Evolutionary conservation across 2,888 invertebrate species (phyloP), one percentile per base, ranked within the genome.

Genomic region (Chrysolina oricalcia): DNA sequence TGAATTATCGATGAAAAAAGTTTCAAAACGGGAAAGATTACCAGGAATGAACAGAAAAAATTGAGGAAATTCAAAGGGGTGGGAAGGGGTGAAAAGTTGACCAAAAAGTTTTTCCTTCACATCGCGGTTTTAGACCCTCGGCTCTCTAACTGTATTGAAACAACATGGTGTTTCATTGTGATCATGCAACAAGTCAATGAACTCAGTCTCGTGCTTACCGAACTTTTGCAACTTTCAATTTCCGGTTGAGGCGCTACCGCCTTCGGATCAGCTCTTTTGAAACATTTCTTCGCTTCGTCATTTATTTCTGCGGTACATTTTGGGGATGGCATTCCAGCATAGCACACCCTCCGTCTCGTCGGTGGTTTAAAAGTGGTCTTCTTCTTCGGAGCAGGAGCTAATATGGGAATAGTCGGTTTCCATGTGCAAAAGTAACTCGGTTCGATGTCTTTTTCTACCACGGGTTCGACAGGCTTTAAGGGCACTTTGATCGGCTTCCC

Each of bases 331-430:
- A 80, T 82, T 8, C 77, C 80, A 0, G 81, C 75, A 53, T 63
- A 70, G 56, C 82, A 82, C 15, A 59, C 40, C 10, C 40, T 41
- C 23, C 56, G 76, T 46, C 70, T 72, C 17, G 43, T 65, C 21
- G 41, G 23, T 65, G 64, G 69, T 23, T 65, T 67, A 41, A 67
- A 63, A 23, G 27, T 19, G 50, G 72, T 13, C 21, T 67, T 65
- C 48, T 73, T 70, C n/a, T 72, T 40, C 6, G 59, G 50, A 27
- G 40, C 50, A 17, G 73, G 53, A 17, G 71, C 68, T 35, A 81
- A 65, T 6, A 78, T 76, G 2, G 81, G 81, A n/a, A 84, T 74
- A 78, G 80, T 83, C 0, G 85, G 86, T 73, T 80, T 83, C 85
- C 85, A 86, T 1, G 68, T 69, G 43, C 75, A 76, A 74, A 82